Evolutionary conservation across 2,797 vertebrate genomes (phyloP).

Genomic region (Chelon auratus): DNA sequence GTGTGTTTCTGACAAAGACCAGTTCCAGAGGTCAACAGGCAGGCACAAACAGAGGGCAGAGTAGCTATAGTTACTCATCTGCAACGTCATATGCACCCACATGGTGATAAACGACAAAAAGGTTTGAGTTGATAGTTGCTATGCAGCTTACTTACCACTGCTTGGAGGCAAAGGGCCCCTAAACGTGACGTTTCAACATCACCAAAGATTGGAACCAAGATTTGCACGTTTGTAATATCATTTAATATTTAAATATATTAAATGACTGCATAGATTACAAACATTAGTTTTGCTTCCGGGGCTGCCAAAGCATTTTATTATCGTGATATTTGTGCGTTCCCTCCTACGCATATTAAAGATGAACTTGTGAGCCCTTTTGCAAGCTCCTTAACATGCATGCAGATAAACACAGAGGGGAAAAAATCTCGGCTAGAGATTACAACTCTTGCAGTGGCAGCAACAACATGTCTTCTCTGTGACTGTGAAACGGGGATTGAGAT

Average conservation of each 20-base stretch:
- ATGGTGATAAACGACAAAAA: constrained; percentile 11
- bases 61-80: constrained; percentile 58
- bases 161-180: constrained; percentile 21
- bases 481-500: constrained; percentile 63
- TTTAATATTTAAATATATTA: neutral
- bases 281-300: neutral
- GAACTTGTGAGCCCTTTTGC: constrained; percentile 6
- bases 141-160: constrained; percentile 14
- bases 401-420: constrained; percentile 12
- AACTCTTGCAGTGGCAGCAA: constrained; percentile 35
- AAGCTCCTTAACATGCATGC: constrained; percentile 42
- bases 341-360: constrained; percentile 8
- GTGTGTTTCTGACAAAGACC: constrained; percentile 36
- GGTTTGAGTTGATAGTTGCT: constrained; percentile 30
- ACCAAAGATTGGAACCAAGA: neutral
- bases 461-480: constrained; percentile 60
- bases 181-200: neutral
- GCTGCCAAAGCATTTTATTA: too few relatives aligned
- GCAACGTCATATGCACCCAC: constrained; percentile 33
- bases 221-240: neutral
- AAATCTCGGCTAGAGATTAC: constrained; percentile 61
- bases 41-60: constrained; percentile 51
- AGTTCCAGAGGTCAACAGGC: constrained; percentile 58
- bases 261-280: neutral
- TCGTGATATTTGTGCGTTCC: too few relatives aligned